Conservation (phyloP, 1,140 invertebrate genomes). For the Xylocopa sonorina region DNA sequence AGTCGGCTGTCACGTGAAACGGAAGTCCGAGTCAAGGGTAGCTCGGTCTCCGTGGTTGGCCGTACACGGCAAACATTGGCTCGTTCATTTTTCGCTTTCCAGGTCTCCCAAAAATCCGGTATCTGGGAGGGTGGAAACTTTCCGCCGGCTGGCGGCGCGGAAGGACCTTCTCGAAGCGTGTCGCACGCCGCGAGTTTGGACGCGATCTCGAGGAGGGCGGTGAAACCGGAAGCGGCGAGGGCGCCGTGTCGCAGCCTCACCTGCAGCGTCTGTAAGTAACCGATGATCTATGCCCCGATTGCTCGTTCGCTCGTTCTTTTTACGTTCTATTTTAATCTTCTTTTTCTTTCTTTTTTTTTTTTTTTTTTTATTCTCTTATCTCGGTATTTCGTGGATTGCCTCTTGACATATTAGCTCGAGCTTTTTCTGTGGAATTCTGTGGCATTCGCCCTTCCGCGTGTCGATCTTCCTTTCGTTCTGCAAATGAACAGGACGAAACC, state of each 20-base stretch:
- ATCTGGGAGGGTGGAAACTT: constrained; percentile 77
- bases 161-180: constrained; percentile 77
- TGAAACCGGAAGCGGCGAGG: constrained; percentile 76
- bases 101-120: constrained; percentile 79
- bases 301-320: neutral
- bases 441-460: constrained; percentile 4
- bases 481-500: neutral
- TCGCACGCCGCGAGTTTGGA: constrained; percentile 84
- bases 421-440: constrained; percentile 42
- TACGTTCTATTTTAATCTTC: neutral
- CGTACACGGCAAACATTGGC: too few relatives aligned
- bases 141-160: constrained; percentile 72
- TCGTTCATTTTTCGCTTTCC: constrained; percentile 1
- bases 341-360: neutral
- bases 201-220: constrained; percentile 81
- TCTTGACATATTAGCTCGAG: constrained; percentile 31
- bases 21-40: constrained; percentile 54
- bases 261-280: constrained; percentile 84
- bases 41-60: neutral
- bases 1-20: constrained; percentile 45
- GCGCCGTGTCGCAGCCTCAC: constrained; percentile 82
- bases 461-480: neutral
- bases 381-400: constrained; percentile 47
- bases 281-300: neutral
- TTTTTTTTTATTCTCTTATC: neutral